Evolutionary conservation across 2,888 invertebrate species (phyloP).

Genomic region (Scotopteryx bipunctaria): DNA sequence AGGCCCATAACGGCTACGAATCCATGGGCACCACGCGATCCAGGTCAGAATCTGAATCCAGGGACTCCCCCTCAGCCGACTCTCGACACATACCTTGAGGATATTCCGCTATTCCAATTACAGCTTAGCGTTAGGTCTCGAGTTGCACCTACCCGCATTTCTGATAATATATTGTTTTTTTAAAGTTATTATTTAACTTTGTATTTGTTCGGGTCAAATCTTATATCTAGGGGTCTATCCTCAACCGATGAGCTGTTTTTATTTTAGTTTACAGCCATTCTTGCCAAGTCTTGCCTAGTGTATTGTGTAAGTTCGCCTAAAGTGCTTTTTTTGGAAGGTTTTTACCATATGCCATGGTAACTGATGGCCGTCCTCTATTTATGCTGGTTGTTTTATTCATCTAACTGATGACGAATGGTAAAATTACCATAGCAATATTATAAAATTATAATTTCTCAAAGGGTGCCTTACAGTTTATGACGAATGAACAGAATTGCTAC

Average conservation of each 20-base stretch:
- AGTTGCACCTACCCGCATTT: conserved; percentile 18
- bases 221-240: no score
- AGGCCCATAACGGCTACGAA: conserved; percentile 86
- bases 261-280: not conserved
- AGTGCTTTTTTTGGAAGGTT: not conserved
- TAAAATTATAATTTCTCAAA: no score
- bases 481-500: no score
- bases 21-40: conserved; percentile 94
- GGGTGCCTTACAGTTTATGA: no score
- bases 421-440: no score
- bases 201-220: no score
- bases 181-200: no score
- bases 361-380: not conserved
- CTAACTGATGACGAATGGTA: no score
- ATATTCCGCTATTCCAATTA: conserved; percentile 32
- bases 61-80: conserved; percentile 48
- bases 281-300: conserved; percentile 16
- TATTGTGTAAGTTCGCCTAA: not conserved
- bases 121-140: not conserved
- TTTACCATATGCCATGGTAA: not conserved
- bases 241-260: no score
- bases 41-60: conserved; percentile 86
- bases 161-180: conserved; percentile 13
- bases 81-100: conserved; percentile 73
- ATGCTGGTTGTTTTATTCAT: no score